phyloP scores from a whole-genome alignment of 2,888 invertebrate genomes.

The Noctuana brunneofusca region DNA sequence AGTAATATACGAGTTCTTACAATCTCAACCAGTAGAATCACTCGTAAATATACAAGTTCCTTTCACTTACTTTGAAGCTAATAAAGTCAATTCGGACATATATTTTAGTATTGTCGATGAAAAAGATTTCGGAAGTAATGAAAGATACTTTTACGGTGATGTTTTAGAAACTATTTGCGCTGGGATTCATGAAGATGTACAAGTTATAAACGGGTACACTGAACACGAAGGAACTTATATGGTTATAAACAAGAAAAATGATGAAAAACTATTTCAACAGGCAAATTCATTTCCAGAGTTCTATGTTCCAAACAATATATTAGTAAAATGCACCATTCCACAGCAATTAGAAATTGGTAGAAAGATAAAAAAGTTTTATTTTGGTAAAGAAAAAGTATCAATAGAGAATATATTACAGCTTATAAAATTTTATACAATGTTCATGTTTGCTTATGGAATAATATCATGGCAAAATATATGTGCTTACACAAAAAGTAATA shows the following conservation, averaged over 20 bases:
- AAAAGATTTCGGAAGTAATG: constrained; percentile 53
- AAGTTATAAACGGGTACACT: constrained; percentile 87
- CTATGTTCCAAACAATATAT: constrained; percentile 52
- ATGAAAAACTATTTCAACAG: constrained; percentile 43
- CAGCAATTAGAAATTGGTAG: constrained; percentile 53
- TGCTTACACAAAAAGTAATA: constrained; percentile 42
- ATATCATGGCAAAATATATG: constrained; percentile 45
- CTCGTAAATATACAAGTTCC: constrained; percentile 46
- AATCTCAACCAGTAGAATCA: constrained; percentile 49
- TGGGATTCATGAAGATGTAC: constrained; percentile 77
- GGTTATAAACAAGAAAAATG: constrained; percentile 31
- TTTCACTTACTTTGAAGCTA: constrained; percentile 41
- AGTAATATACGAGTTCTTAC: constrained; percentile 58
- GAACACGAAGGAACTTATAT: constrained; percentile 84
- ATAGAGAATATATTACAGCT: constrained; percentile 22
- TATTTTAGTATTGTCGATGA: constrained; percentile 51
- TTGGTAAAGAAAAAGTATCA: constrained; percentile 45
- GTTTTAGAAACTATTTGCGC: constrained; percentile 60
- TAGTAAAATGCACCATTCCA: constrained; percentile 45
- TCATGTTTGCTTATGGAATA: constrained; percentile 42
- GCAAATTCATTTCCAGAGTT: constrained; percentile 51
- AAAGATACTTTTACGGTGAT: constrained; percentile 57
- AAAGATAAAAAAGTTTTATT: constrained; percentile 52
- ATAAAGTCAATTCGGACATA: constrained; percentile 42
- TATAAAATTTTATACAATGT: constrained; percentile 42